Evolutionary conservation across 2,113 vertebrate genomes (phyloP).

Genomic region (Jaculus jaculus): DNA sequence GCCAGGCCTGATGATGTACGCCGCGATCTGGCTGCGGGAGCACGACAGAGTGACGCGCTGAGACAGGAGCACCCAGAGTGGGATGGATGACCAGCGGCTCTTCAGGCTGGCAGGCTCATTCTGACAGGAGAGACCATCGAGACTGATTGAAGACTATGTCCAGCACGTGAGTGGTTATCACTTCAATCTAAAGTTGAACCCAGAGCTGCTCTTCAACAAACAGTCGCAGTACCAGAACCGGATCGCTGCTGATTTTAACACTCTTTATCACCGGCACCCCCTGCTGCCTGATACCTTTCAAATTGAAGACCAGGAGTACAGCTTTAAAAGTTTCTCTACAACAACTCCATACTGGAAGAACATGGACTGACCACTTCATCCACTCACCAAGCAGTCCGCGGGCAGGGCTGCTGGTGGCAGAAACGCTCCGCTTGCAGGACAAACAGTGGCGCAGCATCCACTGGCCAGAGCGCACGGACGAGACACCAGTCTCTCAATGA

Average conservation of each 20-base stretch:
- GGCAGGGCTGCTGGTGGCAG: slow-evolving; percentile 96
- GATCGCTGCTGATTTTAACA: slow-evolving; percentile 96
- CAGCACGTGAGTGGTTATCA: slow-evolving; percentile 97
- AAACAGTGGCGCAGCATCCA: slow-evolving; percentile 93
- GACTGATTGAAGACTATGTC: slow-evolving; percentile 99
- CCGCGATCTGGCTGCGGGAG: slow-evolving; percentile 96
- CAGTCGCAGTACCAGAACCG: slow-evolving; percentile 98
- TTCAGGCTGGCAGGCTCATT: slow-evolving; percentile 96
- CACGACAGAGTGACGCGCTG: slow-evolving; percentile 94
- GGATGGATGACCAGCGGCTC: slow-evolving; percentile 94
- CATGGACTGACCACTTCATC: slow-evolving; percentile 93
- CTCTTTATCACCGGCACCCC: slow-evolving; percentile 98
- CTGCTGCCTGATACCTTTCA: slow-evolving; percentile 95
- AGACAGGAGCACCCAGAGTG: slow-evolving; percentile 93
- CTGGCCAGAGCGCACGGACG: slow-evolving; percentile 94
- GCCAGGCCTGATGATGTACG: slow-evolving; percentile 97
- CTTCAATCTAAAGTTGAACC: slow-evolving; percentile 98
- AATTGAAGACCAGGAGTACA: slow-evolving; percentile 91
- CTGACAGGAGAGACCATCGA: slow-evolving; percentile 98
- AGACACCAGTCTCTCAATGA: slow-evolving; percentile 95
- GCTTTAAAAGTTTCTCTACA: slow-evolving; percentile 95
- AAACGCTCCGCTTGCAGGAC: slow-evolving; percentile 89
- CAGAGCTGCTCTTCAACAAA: slow-evolving; percentile 94
- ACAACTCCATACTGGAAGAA: slow-evolving; percentile 92
- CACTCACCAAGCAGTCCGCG: slow-evolving; percentile 93